Base-by-base conservation (phyloP, 2,888 invertebrate species). In the Endotricha flammealis region DNA sequence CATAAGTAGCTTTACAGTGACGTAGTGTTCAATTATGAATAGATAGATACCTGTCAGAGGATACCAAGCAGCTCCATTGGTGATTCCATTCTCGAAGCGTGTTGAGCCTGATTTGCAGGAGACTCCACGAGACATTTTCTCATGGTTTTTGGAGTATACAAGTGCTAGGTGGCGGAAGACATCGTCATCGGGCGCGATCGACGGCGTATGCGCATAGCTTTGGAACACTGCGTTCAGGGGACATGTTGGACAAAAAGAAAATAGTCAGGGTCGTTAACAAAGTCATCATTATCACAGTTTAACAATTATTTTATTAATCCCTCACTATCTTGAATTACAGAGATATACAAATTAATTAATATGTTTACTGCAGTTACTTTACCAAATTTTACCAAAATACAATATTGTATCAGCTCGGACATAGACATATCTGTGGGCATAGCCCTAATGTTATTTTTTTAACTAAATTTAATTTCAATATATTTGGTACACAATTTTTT, bases 21-120 rank as follows among this genome's bases (percentile, higher is more conserved):
- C n/a, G n/a, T 9, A 32, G 7, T 6, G 12, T 8, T 9, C 7
- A 6, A 17, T 17, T 17, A 17, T 4, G 8, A 22, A n/a, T 4
- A 22, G 3, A n/a, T 20, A 20, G 20, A 2, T 47, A 83, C 93
- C 93, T 48, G 94, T 94, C 4, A 96, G 83, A 0, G 95, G 94
- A 73, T 96, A 97, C 96, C 96, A 97, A 36, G 93, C 94, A 0
- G 97, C 97, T 3, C 97, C 97, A 63, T 98, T 98, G 1, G 96
- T 97, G 51, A 97, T 97, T 6, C 98, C 98, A 70, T 95, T 91
- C 61, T 91, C 91, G 72, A 96, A 96, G 29, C 92, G 89, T 4
- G 91, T 92, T 24, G 80, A 81, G 5, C 93, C 91, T 6, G 91
- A 89, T 64, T 93, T 93, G 79, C 95, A 95, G 3, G 95, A 92